These are phyloP conservation scores for Corbicula japonica DNA, from an alignment of 2,888 invertebrate genomes.

Conservation along the genomic window DNA sequence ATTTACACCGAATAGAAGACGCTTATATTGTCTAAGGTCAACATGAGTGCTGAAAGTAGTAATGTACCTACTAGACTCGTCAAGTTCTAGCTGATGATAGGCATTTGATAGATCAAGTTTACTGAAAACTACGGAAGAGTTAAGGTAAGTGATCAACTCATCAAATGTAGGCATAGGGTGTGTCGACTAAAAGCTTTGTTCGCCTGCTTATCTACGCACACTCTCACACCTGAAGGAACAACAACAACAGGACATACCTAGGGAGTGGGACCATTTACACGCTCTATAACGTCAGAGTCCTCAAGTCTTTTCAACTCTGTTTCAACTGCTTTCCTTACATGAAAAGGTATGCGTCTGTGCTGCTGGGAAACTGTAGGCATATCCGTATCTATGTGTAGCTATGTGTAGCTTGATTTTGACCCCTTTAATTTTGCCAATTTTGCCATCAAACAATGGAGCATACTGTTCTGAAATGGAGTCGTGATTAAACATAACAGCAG, in stretches of 20 bases:
- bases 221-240: constrained; percentile 65
- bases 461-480: constrained; percentile 30
- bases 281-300: constrained; percentile 73
- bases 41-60: not conserved
- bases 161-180: constrained; percentile 70
- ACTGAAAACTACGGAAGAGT: constrained; percentile 65
- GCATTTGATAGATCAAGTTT: constrained; percentile 66
- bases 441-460: constrained; percentile 51
- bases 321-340: constrained; percentile 64
- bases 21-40: not conserved
- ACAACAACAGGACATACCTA: constrained; percentile 75
- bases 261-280: constrained; percentile 72
- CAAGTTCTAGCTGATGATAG: constrained; percentile 63
- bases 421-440: constrained; percentile 54
- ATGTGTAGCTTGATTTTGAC: constrained; percentile 45
- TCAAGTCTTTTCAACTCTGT: constrained; percentile 67
- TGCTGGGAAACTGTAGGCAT: constrained; percentile 49
- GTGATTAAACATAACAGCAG: not conserved
- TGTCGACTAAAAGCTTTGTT: constrained; percentile 67
- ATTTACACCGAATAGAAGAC: not conserved
- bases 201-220: constrained; percentile 72
- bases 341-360: constrained; percentile 63
- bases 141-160: constrained; percentile 64
- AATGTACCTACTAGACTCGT: not conserved
- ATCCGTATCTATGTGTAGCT: constrained; percentile 44